Base-by-base conservation (phyloP, 2,113 vertebrate species). In the Cynopterus brachyotis region DNA sequence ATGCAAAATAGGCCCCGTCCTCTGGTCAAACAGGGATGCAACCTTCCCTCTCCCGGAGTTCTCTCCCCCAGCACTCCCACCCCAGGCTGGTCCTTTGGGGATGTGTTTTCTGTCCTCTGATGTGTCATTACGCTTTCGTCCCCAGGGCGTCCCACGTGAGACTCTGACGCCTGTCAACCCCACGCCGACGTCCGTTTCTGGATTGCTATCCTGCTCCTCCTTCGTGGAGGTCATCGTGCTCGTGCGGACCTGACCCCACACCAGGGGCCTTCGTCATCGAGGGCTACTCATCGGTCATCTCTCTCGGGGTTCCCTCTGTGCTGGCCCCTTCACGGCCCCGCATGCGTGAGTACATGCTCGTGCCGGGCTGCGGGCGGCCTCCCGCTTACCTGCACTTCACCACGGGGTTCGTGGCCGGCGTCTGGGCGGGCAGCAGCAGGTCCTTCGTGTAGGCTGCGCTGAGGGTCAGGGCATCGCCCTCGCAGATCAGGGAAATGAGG, bases 401-500 rank as follows among this genome's bases (percentile, higher is more conserved):
- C 83, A 99, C 9, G 0, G 69, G 37, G 28, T 99, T 99, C 0
- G 96, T 98, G 69, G 91, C 6, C 0, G 99, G 97, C 0, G 98
- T 98, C 6, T 97, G 87, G 3, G 99, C 0, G 2, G 99, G 99
- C 88, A 99, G 81, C 12, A 15, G 81, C 35, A 99, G 95, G 94
- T 96, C 98, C 42, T 99, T 97, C 97, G 99, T 99, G 70, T 98
- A 97, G 0, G 99, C 98, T 2, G 98, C 99, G 1, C 98, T 99
- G 73, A 99, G 98, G 60, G 84, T 90, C 72, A 99, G 78, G 4
- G 95, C 59, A 0, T 98, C 98, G 0, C 97, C 47, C 0, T 99
- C 98, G 32, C 96, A 98, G 95, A 87, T 97, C 57, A 99, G 50
- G 3, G 99, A 98, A 55, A 99, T 72, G 64, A 99, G 93, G 60